Evolutionary conservation across 2,888 invertebrate genomes (phyloP).

Genomic region (Itoplectis maculator): DNA sequence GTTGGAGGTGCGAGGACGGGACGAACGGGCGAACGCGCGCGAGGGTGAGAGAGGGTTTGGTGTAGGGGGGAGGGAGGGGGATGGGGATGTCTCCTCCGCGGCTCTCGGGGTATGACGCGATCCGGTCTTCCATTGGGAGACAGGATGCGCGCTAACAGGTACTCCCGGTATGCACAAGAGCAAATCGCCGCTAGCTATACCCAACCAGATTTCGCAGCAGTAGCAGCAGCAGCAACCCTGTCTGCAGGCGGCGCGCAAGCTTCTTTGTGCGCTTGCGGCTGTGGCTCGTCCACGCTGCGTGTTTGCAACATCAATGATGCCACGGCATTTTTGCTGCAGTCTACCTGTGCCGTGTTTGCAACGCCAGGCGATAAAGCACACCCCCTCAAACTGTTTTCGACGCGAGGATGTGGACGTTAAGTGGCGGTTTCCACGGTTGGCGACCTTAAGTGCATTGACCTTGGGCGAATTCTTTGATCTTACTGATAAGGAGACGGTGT

Average conservation of each 20-base stretch:
- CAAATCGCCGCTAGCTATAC: constrained; percentile 12
- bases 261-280: neutral
- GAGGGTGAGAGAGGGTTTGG: no score
- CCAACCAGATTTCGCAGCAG: neutral
- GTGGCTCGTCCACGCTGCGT: constrained; percentile 8
- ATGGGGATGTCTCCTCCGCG: neutral
- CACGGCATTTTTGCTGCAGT: neutral
- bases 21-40: neutral
- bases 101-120: neutral
- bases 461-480: no score
- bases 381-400: neutral
- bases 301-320: neutral
- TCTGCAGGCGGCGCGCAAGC: no score
- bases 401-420: no score
- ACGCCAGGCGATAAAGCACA: neutral
- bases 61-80: no score
- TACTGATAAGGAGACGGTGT: no score
- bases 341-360: neutral
- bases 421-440: no score
- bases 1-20: constrained; percentile 1
- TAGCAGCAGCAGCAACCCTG: no score
- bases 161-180: constrained; percentile 3
- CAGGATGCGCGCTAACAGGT: constrained; percentile 20
- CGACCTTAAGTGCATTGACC: no score
- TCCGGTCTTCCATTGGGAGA: constrained; percentile 4